A percentile compares a stretch with the other conserved stretches of the same genome.
Conservation (phyloP, 2,113 vertebrate genomes). For the Phocoena phocoena region DNA sequence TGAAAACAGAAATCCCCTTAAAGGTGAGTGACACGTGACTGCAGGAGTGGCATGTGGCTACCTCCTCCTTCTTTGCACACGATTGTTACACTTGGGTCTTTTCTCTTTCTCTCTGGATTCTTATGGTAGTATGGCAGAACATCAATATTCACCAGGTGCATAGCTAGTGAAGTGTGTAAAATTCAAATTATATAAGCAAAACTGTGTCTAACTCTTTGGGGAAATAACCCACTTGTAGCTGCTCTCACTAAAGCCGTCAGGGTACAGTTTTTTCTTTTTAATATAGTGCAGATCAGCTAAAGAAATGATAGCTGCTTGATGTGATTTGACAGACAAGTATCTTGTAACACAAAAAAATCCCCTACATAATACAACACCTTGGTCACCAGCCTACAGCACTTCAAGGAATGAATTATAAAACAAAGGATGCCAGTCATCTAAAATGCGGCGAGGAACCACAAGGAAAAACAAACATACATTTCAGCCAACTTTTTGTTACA, state of each 20-base stretch:
- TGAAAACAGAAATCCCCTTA: conserved; percentile 17
- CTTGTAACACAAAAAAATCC: conserved; percentile 79
- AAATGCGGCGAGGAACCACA: conserved; percentile 41
- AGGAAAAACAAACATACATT: conserved; percentile 5
- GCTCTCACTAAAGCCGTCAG: conserved; percentile 72
- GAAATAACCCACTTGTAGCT: conserved; percentile 83
- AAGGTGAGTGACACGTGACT: not conserved
- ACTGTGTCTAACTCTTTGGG: conserved; percentile 70
- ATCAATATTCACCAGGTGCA: conserved; percentile 55
- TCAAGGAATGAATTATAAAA: conserved; percentile 74
- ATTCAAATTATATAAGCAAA: conserved; percentile 66
- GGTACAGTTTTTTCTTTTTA: conserved; percentile 66
- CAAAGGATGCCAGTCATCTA: conserved; percentile 53
- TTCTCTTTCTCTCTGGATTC: conserved; percentile 26
- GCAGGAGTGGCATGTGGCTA: not conserved
- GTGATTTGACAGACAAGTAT: conserved; percentile 76
- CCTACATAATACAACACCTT: conserved; percentile 78
- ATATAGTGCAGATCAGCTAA: conserved; percentile 81
- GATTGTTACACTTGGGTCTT: not conserved
- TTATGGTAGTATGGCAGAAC: not conserved
- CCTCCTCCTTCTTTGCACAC: not conserved
- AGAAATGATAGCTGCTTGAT: conserved; percentile 63
- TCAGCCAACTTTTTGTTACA: conserved; percentile 41
- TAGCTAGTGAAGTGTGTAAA: conserved; percentile 69
- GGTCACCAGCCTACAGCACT: conserved; percentile 69